Base-by-base conservation (phyloP, 1,140 invertebrate species). In the Anastatus disparis region DNA sequence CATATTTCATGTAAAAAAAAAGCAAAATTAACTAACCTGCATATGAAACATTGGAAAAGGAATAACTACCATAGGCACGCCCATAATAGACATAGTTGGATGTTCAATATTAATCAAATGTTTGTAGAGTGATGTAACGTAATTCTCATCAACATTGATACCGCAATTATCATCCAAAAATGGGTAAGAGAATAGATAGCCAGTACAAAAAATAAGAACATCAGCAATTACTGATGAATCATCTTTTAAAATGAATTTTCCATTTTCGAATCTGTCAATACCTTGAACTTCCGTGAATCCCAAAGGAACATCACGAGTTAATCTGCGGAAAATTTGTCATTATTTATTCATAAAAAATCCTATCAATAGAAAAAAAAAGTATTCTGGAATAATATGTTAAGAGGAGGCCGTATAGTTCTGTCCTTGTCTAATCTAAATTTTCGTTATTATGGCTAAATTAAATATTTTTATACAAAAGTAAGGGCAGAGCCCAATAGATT, bases 31-130 rank as follows among this genome's bases (percentile, higher is more conserved):
- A 42, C 15, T 42, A 38, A 92, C 89, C 86, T 93, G 92, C 48
- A 90, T 83, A 74, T 94, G 87, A 82, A 93, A 93, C 75, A 91
- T 82, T 17, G 89, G 89, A 78, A 93, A 93, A 0, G 92, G 90
- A 55, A 90, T 82, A 1, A 91, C 87, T 15, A 7, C 12, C 8
- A 22, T 87, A 0, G 90, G 88, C 15, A 95, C 82, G 15, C 93
- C 93, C 38, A 95, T 85, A 64, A 95, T 90, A 55, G 86, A 88
- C 89, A 95, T 89, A 9, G 87, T 89, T 0, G 92, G 92, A 77
- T 90, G 89, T 58, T 90, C 81, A 0, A 91, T 89, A 78, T 94
- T 91, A 7, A 95, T 87, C 2, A 94, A 80, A 71, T 95, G 92
- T 74, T 91, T 90, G 79, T 93, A 93, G 3, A 96, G 85, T 0